phyloP scores from a whole-genome alignment of 2,113 vertebrate species.

The Mormyrus lacerda region DNA sequence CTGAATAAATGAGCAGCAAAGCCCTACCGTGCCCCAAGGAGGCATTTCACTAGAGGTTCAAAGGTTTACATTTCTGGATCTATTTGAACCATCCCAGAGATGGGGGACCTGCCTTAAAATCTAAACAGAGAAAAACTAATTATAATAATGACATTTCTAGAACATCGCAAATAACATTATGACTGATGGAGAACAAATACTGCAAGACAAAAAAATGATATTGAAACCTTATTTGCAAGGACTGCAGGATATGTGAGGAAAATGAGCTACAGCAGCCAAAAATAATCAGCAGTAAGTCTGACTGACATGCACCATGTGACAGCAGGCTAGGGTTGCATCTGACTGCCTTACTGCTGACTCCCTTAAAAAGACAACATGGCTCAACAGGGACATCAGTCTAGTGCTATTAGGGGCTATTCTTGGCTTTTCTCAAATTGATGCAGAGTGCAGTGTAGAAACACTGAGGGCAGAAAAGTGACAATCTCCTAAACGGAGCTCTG shows the following conservation, averaged over 20 bases:
- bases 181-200: not conserved
- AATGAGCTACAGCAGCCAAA: constrained; percentile 13
- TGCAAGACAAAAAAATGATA: not conserved
- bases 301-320: constrained; percentile 17
- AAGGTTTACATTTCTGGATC: not conserved
- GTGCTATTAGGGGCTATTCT: constrained; percentile 83
- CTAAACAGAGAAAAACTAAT: not conserved
- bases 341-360: constrained; percentile 55
- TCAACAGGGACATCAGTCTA: constrained; percentile 66
- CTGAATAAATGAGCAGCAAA: not conserved
- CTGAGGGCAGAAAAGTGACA: constrained; percentile 52
- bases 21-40: not conserved
- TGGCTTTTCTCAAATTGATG: constrained; percentile 64
- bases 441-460: constrained; percentile 62
- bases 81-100: not conserved
- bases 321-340: not conserved
- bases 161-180: not conserved
- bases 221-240: constrained; percentile 2
- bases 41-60: not conserved
- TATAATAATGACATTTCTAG: not conserved
- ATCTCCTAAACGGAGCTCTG: not conserved
- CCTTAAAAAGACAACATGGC: constrained; percentile 84
- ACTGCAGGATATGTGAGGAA: not conserved
- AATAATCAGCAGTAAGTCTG: constrained; percentile 13
- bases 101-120: not conserved